These are phyloP conservation scores for Harlomillsia oculata DNA, from an alignment of 1,140 invertebrate genomes.

Conservation along the genomic window DNA sequence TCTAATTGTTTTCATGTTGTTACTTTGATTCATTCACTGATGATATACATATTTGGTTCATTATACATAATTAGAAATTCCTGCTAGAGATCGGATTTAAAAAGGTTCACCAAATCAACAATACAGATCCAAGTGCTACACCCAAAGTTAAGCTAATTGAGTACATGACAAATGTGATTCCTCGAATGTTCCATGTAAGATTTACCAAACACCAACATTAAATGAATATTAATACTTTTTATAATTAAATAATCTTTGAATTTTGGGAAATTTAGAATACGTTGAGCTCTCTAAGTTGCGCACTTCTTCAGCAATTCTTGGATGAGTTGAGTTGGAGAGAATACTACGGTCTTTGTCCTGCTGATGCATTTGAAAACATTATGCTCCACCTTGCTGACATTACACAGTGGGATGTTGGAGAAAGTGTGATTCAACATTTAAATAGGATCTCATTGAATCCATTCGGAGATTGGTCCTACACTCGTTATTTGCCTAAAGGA, in stretches of 20 bases:
- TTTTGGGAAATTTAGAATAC: conserved; percentile 55
- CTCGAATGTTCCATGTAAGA: conserved; percentile 63
- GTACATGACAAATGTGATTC: conserved; percentile 70
- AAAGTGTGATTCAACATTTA: conserved; percentile 47
- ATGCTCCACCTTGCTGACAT: conserved; percentile 66
- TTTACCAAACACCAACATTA: not conserved
- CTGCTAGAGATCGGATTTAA: conserved; percentile 65
- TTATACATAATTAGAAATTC: not conserved
- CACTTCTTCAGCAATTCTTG: conserved; percentile 79
- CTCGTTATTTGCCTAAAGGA: conserved; percentile 27
- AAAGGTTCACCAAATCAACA: conserved; percentile 52
- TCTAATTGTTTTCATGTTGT: too few species aligned
- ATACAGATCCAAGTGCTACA: conserved; percentile 9
- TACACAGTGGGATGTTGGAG: conserved; percentile 50
- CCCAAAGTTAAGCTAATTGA: conserved; percentile 60
- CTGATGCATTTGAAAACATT: conserved; percentile 71
- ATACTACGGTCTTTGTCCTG: conserved; percentile 60
- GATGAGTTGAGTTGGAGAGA: conserved; percentile 75
- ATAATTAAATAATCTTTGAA: conserved; percentile 1
- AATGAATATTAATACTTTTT: not conserved
- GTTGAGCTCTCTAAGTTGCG: conserved; percentile 63
- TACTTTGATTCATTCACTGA: too few species aligned
- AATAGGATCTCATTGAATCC: conserved; percentile 63
- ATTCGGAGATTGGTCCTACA: conserved; percentile 65
- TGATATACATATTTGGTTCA: too few species aligned